Evolutionary conservation across 1,140 invertebrate species (phyloP).

Genomic region (Drosophila neocordata): DNA sequence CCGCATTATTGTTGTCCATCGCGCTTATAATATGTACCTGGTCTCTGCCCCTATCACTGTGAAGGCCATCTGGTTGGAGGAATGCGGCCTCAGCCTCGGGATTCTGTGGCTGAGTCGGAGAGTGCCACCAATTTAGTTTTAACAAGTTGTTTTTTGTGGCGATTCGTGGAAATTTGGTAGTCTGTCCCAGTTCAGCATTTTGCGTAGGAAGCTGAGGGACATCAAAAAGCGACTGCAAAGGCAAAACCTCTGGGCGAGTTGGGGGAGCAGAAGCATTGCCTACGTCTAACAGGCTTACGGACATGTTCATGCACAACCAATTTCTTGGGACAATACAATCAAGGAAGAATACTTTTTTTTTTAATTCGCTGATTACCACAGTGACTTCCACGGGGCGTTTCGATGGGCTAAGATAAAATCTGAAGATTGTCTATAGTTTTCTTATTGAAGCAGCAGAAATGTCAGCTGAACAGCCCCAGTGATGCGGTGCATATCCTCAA

Average conservation of each 20-base stretch:
- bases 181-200: not conserved
- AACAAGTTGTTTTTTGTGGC: slow-evolving; percentile 66
- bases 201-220: not conserved
- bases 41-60: not conserved
- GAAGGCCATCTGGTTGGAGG: not conserved
- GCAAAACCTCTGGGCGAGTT: slow-evolving; percentile 32
- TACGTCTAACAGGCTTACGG: not conserved
- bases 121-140: slow-evolving; percentile 75
- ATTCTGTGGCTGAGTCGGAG: slow-evolving; percentile 34
- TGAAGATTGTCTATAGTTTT: not conserved
- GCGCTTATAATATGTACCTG: not conserved
- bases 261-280: not conserved
- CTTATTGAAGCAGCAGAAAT: slow-evolving; percentile 16
- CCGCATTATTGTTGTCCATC: slow-evolving; percentile 54
- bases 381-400: not conserved
- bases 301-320: slow-evolving; percentile 2
- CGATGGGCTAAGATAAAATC: slow-evolving; percentile 6
- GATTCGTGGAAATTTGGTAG: slow-evolving; percentile 41
- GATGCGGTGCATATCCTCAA: not conserved
- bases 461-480: slow-evolving; percentile 47
- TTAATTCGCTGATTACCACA: not conserved
- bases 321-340: slow-evolving; percentile 1
- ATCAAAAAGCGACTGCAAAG: slow-evolving; percentile 40
- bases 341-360: not conserved
- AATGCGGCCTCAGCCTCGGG: slow-evolving; percentile 15